A percentile compares a stretch with the other conserved stretches of the same genome.
Evolutionary conservation across 2,888 invertebrate species (phyloP).

Genomic region (Agriopis leucophaearia): DNA sequence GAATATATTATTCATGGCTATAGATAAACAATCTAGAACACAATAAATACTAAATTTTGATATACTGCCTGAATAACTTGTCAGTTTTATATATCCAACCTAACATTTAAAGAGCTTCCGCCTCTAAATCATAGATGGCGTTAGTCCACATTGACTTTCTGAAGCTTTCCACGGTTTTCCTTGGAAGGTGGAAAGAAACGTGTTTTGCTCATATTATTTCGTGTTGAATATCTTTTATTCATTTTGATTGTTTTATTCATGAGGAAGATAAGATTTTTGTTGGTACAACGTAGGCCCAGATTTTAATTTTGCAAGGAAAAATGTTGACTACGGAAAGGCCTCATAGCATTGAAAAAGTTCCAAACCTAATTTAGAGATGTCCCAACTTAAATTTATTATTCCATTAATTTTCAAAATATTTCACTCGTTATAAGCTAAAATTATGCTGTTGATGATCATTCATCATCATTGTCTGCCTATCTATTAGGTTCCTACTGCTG

Average conservation of each 20-base stretch:
- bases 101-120: constrained; percentile 28
- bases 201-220: constrained; percentile 24
- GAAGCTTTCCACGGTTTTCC: constrained; percentile 11
- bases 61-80: constrained; percentile 8
- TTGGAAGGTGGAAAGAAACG: constrained; percentile 2
- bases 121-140: constrained; percentile 41
- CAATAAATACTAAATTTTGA: constrained; percentile 18
- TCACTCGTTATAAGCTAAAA: too few relatives aligned
- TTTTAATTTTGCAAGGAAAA: constrained; percentile 9
- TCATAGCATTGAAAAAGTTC: not conserved
- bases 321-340: not conserved
- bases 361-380: too few relatives aligned
- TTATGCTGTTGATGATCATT: too few relatives aligned
- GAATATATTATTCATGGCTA: constrained; percentile 19
- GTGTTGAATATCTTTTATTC: constrained; percentile 36
- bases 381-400: too few relatives aligned
- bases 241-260: constrained; percentile 43
- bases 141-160: constrained; percentile 35
- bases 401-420: too few relatives aligned
- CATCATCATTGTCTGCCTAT: too few relatives aligned
- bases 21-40: constrained; percentile 33
- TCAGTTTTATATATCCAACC: constrained; percentile 30
- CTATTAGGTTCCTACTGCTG: too few relatives aligned
- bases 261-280: constrained; percentile 22
- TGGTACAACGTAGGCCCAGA: constrained; percentile 7